Conservation (phyloP, 2,888 invertebrate genomes). For the Ophion ventricosus region DNA sequence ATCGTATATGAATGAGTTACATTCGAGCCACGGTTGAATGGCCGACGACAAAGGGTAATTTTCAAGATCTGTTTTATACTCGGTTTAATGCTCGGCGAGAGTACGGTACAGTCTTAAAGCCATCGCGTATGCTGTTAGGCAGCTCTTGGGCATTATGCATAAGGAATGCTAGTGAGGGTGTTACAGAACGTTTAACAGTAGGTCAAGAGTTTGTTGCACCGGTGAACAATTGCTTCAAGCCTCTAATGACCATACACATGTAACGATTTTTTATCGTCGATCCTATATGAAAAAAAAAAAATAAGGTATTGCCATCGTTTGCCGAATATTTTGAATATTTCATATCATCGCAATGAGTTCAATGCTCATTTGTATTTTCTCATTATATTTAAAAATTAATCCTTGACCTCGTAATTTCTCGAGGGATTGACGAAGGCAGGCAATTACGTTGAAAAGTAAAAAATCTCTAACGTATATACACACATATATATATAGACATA, state of each 20-base stretch:
- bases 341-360: not conserved
- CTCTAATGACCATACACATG: not conserved
- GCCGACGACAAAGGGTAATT: slow-evolving; percentile 35
- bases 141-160: slow-evolving; percentile 28
- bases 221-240: slow-evolving; percentile 16
- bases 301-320: not conserved
- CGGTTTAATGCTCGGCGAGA: slow-evolving; percentile 34
- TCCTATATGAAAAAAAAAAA: not conserved
- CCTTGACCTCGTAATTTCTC: slow-evolving; percentile 34
- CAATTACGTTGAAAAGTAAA: slow-evolving; percentile 74
- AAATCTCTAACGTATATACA: slow-evolving; percentile 66
- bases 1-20: not conserved
- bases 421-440: slow-evolving; percentile 67
- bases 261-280: slow-evolving; percentile 11
- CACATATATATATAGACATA: slow-evolving; percentile 57
- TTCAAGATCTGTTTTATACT: slow-evolving; percentile 41
- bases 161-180: slow-evolving; percentile 36
- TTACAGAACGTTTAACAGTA: slow-evolving; percentile 50
- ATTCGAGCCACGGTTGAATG: slow-evolving; percentile 3
- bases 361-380: not conserved
- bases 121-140: slow-evolving; percentile 7
- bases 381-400: not conserved
- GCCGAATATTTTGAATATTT: not conserved
- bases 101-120: slow-evolving; percentile 32
- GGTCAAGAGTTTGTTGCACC: slow-evolving; percentile 63